Conservation (phyloP, 53 echinoderm and acorn worm species). For the Apostichopus leukothele region DNA sequence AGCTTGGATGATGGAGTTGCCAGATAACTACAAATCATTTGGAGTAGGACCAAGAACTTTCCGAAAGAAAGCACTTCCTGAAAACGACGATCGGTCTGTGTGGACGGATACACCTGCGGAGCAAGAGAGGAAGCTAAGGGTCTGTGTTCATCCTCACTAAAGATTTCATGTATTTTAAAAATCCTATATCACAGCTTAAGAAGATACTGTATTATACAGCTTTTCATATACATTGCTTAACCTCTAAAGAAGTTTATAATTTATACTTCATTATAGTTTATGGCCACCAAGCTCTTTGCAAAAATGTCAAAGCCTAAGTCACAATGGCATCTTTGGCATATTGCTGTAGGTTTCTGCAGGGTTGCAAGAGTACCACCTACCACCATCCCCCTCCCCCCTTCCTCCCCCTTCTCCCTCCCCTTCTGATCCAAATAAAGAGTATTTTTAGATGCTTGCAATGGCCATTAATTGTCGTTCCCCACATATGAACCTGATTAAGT, state of each 20-base stretch:
- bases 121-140: slow-evolving; percentile 75
- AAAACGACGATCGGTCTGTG: slow-evolving; percentile 74
- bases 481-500: too few relatives aligned
- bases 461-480: too few relatives aligned
- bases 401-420: too few relatives aligned
- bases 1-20: slow-evolving; percentile 94
- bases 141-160: background rate
- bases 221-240: background rate
- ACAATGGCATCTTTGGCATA: too few relatives aligned
- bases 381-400: too few relatives aligned
- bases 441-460: too few relatives aligned
- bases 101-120: slow-evolving; percentile 99
- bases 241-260: background rate
- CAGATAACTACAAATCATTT: slow-evolving; percentile 82
- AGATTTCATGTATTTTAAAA: background rate
- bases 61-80: slow-evolving; percentile 75
- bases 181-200: background rate
- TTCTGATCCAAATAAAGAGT: too few relatives aligned
- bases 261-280: background rate
- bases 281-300: too few relatives aligned
- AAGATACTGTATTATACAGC: background rate
- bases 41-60: slow-evolving; percentile 86
- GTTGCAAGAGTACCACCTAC: too few relatives aligned
- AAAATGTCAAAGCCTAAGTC: too few relatives aligned
- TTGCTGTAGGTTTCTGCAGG: too few relatives aligned